Evolutionary conservation across 2,113 vertebrate species (phyloP), one percentile per base, ranked within the genome.

Genomic region (Cranoglanis bouderius): DNA sequence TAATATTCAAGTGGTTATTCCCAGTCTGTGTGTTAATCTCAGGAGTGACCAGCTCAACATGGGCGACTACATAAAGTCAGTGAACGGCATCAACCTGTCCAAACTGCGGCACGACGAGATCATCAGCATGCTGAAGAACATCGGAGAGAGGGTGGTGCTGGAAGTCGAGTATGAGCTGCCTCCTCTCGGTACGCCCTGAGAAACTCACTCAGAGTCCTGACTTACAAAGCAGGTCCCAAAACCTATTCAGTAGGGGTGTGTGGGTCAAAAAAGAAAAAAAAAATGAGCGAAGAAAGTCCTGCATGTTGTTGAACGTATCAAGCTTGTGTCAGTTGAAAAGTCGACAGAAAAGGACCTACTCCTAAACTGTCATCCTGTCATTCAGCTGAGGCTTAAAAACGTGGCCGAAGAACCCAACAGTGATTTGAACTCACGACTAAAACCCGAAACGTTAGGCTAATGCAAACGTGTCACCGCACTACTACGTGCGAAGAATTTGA

Each of bases 161-260:
- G 98, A 99, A 94, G 98, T 99, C 59, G 98, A 99, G 93, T 99
- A 99, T 12, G 97, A 99, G 86, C 97, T 99, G 85, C 98, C 98
- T 0, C 96, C 96, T 57, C 96, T 96, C 0, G 97, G 98, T 99
- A 96, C 55, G 19, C 24, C 24, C 35, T 40, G 0, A 18, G 7
- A n/a, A n/a, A n/a, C 29, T 3, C 16, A 19, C 29, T 63, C 29
- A 63, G 2, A 65, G 14, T 55, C 53, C 24, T 38, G 32, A 72
- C 16, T 6, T 49, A 49, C 12, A 13, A 29, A 46, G 4, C 26
- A 24, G 21, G 3, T 26, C 40, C 74, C 21, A 26, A 46, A 46
- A 14, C 10, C 70, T 61, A 13, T 65, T n/a, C 6, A 29, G 4
- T 32, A 32, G 1, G 18, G 18, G 70, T 40, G 16, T 40, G 70